Base-by-base conservation (phyloP, 2,888 invertebrate genomes). In the Odontocolon sp. region DNA sequence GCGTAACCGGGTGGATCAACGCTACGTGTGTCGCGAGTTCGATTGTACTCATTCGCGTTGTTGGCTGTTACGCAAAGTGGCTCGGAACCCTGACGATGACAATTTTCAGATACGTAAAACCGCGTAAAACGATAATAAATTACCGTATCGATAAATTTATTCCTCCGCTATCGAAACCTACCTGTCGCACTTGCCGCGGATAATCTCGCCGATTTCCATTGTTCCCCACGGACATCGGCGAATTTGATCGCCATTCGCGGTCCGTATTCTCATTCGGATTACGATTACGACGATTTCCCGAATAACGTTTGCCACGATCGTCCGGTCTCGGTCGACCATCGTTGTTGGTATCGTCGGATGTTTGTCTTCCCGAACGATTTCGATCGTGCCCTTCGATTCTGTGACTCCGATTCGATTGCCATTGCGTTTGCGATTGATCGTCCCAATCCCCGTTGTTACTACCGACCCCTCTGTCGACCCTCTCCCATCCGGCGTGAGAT, bases 21-120 rank as follows among this genome's bases (percentile, higher is more conserved):
- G 87, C 95, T 95, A 83, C 94, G 92, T 63, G 94, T 94, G 82
- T 95, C 95, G 82, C 95, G 91, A 82, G 92, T 92, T 82, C 93
- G 91, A 83, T 92, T 92, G 87, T 73, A 76, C 21, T 90, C 90
- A 82, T 91, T 91, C 76, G 91, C 88, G 68, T 92, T 92, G 82
- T 91, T 89, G 28, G 92, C 92, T 80, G 93, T 92, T 86, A 92
- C 91, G 80, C 92, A 92, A 83, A 94, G 92, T 69, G 94, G 93
- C 88, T 94, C 94, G 36, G 94, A 94, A 73, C 93, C 92, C 90
- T 94, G 93, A 79, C 93, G n/a, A n/a, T n/a, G n/a, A n/a, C n/a
- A n/a, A n/a, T n/a, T n/a, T n/a, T n/a, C n/a, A 91, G 81, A 88
- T 87, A 83, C 64, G 45, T 2, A 36, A 70, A 16, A n/a, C 6